Base-by-base conservation (phyloP, 1,140 invertebrate species). In the Solenopsis invicta region DNA sequence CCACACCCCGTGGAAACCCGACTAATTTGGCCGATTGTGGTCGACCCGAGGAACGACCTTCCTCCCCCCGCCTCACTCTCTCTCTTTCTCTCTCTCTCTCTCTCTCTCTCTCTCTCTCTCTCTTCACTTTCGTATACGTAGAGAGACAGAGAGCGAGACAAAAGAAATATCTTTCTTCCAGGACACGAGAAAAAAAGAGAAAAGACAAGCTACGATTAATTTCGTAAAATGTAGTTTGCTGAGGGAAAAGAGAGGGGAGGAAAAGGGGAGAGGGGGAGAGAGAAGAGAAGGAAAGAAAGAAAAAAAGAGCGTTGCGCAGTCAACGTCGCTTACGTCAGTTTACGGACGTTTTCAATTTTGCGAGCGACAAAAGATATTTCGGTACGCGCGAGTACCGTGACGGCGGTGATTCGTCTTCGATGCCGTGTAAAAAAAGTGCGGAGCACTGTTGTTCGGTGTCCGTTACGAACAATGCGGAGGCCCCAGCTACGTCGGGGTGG, bases 401-500 rank as follows among this genome's bases (percentile, higher is more conserved):
- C 81, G 87, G 72, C 81, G 88, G 77, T 77, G 87, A 88, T 89
- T 89, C 87, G 87, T 85, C 67, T 75, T 54, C 66, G 86, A 85
- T 61, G 72, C 78, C 61, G 74, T 48, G 52, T 75, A 85, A 85
- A 85, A 78, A 86, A 85, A 88, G 69, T 54, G 75, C 74, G 56
- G 81, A 48, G 87, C 67, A 77, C 62, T 54, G 75, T 72, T 86
- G 85, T 80, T 88, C 72, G 56, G 52, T 77, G 76, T 89, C 78
- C 80, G 88, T 89, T 86, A 85, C 88, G 87, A 87, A 89, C 88
- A 89, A 89, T 89, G 69, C 69, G 61, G 87, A 74, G 72, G 61
- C 78, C 76, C 75, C 81, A 77, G 48, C 67, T 52, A 74, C 88
- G 72, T 56, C 81, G 56, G 88, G 89, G 89, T 91, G 89, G 89